phyloP scores from a whole-genome alignment of 53 echinoderm and acorn worm genomes.

The Arbacia lixula region DNA sequence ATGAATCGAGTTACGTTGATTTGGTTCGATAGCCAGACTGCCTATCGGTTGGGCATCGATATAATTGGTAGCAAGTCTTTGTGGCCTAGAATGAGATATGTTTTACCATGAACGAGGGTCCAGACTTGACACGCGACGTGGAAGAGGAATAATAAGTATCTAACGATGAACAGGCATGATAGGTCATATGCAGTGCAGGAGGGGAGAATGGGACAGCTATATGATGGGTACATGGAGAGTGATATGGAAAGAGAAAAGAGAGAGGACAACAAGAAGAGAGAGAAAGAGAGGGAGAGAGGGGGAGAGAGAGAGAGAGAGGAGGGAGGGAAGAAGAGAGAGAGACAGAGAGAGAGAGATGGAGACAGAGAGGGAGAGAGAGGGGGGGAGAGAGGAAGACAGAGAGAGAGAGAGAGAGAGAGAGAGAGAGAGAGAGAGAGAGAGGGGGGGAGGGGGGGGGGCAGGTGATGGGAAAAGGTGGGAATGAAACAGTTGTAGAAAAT shows the following conservation, averaged over 20 bases:
- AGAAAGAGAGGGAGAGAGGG: background rate
- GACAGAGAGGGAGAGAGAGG: no score
- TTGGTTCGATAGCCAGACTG: no score
- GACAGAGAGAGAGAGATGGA: background rate
- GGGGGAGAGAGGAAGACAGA: background rate
- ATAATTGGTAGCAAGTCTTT: no score
- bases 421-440: background rate
- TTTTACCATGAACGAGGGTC: no score
- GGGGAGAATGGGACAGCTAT: background rate
- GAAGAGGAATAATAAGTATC: no score
- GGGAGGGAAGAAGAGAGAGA: background rate
- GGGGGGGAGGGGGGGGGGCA: conserved; percentile 1
- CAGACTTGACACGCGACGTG: no score
- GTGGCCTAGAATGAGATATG: no score
- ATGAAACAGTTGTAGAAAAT: background rate
- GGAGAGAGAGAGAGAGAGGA: background rate
- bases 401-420: background rate
- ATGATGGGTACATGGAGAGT: background rate
- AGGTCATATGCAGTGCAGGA: no score
- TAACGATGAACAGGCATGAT: no score
- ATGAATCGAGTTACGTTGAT: no score
- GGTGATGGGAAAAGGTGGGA: background rate
- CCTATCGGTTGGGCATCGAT: no score
- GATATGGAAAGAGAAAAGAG: background rate
- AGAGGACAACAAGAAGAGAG: background rate